phyloP scores from a whole-genome alignment of 1,140 invertebrate genomes.

The Aphelenchoides avenae region DNA sequence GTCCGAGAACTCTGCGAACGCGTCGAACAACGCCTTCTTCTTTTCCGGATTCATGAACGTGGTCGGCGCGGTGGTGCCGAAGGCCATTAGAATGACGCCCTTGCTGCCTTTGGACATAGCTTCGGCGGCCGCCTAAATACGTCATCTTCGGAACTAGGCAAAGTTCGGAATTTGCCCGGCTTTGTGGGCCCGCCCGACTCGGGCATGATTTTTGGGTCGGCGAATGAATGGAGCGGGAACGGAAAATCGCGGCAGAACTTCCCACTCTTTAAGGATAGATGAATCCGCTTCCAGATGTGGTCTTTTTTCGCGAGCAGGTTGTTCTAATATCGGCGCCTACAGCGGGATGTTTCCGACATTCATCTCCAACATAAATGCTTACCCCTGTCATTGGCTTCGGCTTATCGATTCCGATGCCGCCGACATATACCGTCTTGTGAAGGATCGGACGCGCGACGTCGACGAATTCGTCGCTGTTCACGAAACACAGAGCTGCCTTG shows the following conservation, averaged over 20 bases:
- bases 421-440: slow-evolving; percentile 10
- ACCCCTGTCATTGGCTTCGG: too few species aligned
- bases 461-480: slow-evolving; percentile 3
- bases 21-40: slow-evolving; percentile 9
- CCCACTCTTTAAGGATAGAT: too few species aligned
- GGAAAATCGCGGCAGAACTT: too few species aligned
- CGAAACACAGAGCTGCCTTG: slow-evolving; percentile 11
- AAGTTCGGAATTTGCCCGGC: too few species aligned
- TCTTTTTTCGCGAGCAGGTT: too few species aligned
- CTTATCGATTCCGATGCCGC: slow-evolving; percentile 12
- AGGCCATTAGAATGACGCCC: slow-evolving; percentile 9
- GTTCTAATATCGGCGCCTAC: too few species aligned
- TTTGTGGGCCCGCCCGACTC: too few species aligned
- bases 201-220: too few species aligned
- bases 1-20: slow-evolving; percentile 11
- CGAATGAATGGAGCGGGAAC: too few species aligned
- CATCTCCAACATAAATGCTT: too few species aligned
- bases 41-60: not conserved
- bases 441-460: slow-evolving; percentile 1
- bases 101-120: not conserved
- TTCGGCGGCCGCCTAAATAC: not conserved
- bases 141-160: not conserved
- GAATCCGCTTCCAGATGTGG: too few species aligned
- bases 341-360: too few species aligned
- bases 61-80: slow-evolving; percentile 2